Evolutionary conservation across 2,113 vertebrate genomes (phyloP), one percentile per base, ranked within the genome.

Genomic region (Melanerpes aurifrons): DNA sequence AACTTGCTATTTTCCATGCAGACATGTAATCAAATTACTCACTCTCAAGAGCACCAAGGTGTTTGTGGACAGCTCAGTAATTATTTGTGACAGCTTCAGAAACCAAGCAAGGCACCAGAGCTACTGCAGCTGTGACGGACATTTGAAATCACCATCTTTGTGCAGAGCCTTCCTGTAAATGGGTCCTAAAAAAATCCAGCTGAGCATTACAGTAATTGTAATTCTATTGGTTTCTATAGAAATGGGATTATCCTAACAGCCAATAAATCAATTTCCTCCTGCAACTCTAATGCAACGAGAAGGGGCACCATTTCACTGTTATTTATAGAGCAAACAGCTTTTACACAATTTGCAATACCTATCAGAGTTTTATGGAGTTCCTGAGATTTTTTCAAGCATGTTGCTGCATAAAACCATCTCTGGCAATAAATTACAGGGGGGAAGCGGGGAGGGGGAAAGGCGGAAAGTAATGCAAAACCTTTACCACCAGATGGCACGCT

Each of bases 401-500:
- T 79, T 91, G 85, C 82, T 61, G 86, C 73, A 79, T 86, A 88
- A 92, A 94, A 89, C 67, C 75, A 89, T 89, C 86, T 61, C 75
- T 43, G 63, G 86, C 78, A 63, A 80, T 71, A 83, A 86, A 93
- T 56, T 50, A 21, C 10, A 35, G 20, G 28, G 66, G 66, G 54
- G 5, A 31, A 70, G 29, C 0, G 0, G 22, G 31, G 12, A 6
- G 9, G 32, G 48, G 9, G 7, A n/a, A 58, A 40, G 26, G 7
- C 37, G 48, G 45, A 67, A 53, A 25, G 37, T 16, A 94, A 71
- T 68, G n/a, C 12, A 64, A 40, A 67, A 9, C 35, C 97, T 97
- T 98, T 96, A 99, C 99, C 99, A 90, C 99, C 99, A 59, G 98
- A 98, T 64, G 98, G 98, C 96, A 99, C 97, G 72, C 97, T 96